Percentiles rank a stretch among this genome's conserved stretches.
These are phyloP conservation scores for Glareola pratincola DNA, from an alignment of 2,113 vertebrate genomes.

Conservation along the genomic window DNA sequence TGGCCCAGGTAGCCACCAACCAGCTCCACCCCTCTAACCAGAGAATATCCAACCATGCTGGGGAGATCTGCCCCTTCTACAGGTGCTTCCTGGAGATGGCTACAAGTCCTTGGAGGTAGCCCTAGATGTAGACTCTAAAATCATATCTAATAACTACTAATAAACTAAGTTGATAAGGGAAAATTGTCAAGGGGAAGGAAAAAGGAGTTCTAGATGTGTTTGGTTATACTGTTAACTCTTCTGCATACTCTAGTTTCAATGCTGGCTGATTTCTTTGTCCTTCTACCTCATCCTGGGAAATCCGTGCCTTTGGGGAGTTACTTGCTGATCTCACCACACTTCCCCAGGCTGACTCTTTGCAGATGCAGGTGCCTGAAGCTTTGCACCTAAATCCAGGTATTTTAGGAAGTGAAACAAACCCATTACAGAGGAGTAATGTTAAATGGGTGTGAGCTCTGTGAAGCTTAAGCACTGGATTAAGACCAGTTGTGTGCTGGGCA, in stretches of 20 bases:
- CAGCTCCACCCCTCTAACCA: neutral
- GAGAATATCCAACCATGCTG: fast-evolving
- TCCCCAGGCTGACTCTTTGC: neutral
- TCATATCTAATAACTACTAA: neutral
- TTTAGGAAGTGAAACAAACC: neutral
- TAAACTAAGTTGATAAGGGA: neutral
- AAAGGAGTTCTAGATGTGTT: neutral
- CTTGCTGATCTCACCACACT: neutral
- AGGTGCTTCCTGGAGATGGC: neutral
- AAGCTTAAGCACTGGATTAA: neutral
- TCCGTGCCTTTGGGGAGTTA: neutral
- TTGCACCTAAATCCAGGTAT: neutral
- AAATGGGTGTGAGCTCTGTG: neutral
- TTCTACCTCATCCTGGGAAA: neutral
- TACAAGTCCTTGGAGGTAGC: neutral
- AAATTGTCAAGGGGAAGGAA: neutral
- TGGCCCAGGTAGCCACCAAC: neutral
- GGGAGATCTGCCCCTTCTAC: neutral
- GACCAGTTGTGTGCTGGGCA: neutral
- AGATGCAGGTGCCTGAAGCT: neutral
- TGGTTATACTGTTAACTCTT: neutral
- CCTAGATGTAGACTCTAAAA: neutral
- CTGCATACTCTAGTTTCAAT: neutral
- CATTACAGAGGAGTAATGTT: neutral
- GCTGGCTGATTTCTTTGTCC: neutral